Percentiles rank a stretch among this genome's conserved stretches.
These are phyloP conservation scores for Chloroclystis v-ata DNA, from an alignment of 2,888 invertebrate species.

Conservation along the genomic window DNA sequence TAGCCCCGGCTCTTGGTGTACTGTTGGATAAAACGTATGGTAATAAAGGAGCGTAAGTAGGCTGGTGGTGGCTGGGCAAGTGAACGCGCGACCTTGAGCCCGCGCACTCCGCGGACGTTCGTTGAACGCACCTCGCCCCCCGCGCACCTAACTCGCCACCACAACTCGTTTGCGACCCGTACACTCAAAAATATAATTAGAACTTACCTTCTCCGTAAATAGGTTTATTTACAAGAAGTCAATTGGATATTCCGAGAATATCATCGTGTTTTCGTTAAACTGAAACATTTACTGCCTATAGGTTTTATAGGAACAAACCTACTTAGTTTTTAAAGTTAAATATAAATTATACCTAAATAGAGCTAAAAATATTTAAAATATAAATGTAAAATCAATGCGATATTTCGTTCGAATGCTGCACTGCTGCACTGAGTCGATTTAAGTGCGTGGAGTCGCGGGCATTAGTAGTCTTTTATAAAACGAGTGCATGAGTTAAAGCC, in stretches of 20 bases:
- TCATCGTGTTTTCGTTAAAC: background rate
- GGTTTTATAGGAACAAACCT: too few species aligned
- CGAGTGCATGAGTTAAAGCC: too few species aligned
- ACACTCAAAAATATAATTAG: slow-evolving; percentile 54
- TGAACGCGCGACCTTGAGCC: slow-evolving; percentile 73
- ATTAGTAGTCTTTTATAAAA: too few species aligned
- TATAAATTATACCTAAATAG: too few species aligned
- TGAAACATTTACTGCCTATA: too few species aligned
- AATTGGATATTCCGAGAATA: background rate
- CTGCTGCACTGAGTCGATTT: too few species aligned
- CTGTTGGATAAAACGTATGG: slow-evolving; percentile 30
- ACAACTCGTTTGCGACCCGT: slow-evolving; percentile 64
- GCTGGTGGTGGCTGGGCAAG: slow-evolving; percentile 36
- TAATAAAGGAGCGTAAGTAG: slow-evolving; percentile 24
- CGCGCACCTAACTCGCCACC: slow-evolving; percentile 34
- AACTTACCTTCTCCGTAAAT: slow-evolving; percentile 26
- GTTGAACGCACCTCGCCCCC: slow-evolving; percentile 60
- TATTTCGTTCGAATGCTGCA: too few species aligned
- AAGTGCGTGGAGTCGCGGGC: too few species aligned
- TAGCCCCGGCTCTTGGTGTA: too few species aligned
- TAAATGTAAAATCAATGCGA: too few species aligned
- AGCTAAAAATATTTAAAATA: too few species aligned
- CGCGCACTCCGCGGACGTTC: slow-evolving; percentile 74
- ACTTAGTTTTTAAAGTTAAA: too few species aligned
- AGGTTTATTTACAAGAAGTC: background rate